Base-by-base conservation (phyloP, 2,888 invertebrate genomes). In the Zele albiditarsus region DNA sequence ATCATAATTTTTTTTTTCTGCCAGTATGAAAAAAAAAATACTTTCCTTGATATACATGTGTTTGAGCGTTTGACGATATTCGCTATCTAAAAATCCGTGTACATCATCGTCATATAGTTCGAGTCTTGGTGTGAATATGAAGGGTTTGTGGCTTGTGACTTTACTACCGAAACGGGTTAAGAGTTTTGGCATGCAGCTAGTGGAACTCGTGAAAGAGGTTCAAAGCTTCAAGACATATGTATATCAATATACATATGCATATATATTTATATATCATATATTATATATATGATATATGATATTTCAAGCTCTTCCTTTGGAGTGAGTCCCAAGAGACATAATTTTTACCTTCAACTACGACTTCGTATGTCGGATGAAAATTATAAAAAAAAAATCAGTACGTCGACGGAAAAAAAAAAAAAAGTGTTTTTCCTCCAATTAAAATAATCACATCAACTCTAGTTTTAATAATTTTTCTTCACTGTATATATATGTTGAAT, bases 121-220 rank as follows among this genome's bases (percentile, higher is more conserved):
- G 60, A 67, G 73, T 58, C 62, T 28, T 80, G 79, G 77, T 73
- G 77, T n/a, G 38, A 33, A 63, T 53, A 20, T 20, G 20, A 53
- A 53, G 78, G 70, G 73, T 78, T 75, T 77, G 70, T 68, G 42
- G 46, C 31, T 38, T 68, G 65, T 63, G 74, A 73, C 62, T 71
- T 73, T 20, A 66, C 62, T 66, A 58, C 78, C 80, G 83, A 87
- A 87, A 83, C 84, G 82, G 84, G 85, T 86, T 86, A 86, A 86
- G 83, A 80, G 82, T 77, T 75, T 70, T 53, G 31, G 60, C 25
- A 38, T 78, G 80, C 66, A 74, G 80, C 6, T 16, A 79, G 83
- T 83, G n/a, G 53, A 53, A 53, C 82, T 74, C 81, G 81, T 76
- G 80, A 80, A 80, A 80, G 80, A 81, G 81, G 80, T 79, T 82